Conservation (phyloP, 2,888 invertebrate species). For the Trachelus tabidus region DNA sequence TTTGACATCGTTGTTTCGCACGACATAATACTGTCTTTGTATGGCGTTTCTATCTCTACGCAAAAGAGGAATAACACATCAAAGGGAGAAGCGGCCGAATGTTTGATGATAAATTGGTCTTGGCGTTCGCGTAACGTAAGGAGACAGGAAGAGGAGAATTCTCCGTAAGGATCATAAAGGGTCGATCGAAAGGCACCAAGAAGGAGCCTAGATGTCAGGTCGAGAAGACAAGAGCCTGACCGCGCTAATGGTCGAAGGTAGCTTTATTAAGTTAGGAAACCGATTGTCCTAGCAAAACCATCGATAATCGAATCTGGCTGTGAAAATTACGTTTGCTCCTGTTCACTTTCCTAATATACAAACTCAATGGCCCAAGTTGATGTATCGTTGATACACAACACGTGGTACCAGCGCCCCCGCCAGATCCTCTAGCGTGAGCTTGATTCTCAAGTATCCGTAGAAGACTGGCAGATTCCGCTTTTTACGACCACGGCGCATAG, state of each 20-base stretch:
- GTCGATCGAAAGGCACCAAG: neutral
- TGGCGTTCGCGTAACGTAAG: neutral
- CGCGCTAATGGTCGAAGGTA: conserved; percentile 15
- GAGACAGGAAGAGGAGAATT: neutral
- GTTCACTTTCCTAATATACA: neutral
- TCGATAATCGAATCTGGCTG: conserved; percentile 19
- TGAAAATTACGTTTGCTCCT: conserved; percentile 12
- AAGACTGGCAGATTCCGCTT: neutral
- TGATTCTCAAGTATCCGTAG: too few relatives aligned
- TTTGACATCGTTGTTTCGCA: conserved; percentile 20
- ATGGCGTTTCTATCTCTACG: neutral
- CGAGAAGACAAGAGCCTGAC: conserved; percentile 8
- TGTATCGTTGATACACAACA: neutral
- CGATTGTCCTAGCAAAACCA: conserved; percentile 16
- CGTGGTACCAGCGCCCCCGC: too few relatives aligned
- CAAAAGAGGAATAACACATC: neutral
- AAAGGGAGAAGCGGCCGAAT: neutral
- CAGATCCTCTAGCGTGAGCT: too few relatives aligned
- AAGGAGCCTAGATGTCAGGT: neutral
- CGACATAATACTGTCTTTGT: neutral
- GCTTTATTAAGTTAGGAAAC: conserved; percentile 19
- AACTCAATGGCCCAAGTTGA: neutral
- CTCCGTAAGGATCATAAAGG: neutral
- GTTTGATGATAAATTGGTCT: neutral
- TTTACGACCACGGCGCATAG: neutral